Evolutionary conservation across 2,113 vertebrate species (phyloP).

Genomic region (Trochalopteron elliotii): DNA sequence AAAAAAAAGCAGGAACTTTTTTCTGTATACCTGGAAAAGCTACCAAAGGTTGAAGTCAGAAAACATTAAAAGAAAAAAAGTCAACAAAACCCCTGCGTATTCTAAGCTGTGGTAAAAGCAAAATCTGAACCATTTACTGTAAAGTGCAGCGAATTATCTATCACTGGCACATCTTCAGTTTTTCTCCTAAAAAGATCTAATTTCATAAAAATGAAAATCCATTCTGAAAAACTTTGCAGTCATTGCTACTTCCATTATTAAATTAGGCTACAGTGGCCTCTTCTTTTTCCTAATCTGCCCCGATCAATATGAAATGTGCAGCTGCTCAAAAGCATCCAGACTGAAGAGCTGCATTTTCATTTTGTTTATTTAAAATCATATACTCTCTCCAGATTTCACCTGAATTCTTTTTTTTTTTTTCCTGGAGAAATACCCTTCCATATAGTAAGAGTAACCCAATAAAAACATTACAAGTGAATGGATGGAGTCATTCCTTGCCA

Average conservation of each 20-base stretch:
- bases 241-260: background rate
- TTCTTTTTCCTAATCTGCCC: background rate
- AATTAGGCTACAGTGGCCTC: background rate
- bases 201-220: background rate
- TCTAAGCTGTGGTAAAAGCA: background rate
- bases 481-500: background rate
- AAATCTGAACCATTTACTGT: background rate
- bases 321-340: background rate
- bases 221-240: background rate
- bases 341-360: background rate
- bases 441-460: background rate
- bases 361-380: background rate
- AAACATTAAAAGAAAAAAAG: background rate
- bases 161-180: background rate
- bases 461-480: fast-evolving
- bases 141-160: background rate
- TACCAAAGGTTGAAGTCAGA: background rate
- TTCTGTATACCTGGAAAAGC: background rate
- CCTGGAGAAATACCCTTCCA: background rate
- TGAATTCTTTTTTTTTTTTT: background rate
- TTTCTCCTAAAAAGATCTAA: background rate
- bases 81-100: background rate
- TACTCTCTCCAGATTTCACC: background rate
- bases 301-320: background rate
- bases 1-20: background rate